These are phyloP conservation scores for Drosophila repleta DNA, from an alignment of 1,140 invertebrate species.

Conservation along the genomic window DNA sequence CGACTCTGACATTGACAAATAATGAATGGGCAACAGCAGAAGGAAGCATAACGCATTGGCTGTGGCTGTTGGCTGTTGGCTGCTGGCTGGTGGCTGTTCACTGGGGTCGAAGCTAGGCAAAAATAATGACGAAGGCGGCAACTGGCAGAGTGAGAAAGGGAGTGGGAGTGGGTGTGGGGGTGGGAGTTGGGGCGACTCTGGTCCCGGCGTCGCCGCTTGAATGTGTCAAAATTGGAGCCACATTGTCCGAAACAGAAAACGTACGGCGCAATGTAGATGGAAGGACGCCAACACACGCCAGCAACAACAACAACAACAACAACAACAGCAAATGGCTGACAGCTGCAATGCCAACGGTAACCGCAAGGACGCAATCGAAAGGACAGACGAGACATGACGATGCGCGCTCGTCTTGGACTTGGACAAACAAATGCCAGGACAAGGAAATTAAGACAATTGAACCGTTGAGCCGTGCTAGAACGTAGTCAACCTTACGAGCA, in stretches of 20 bases:
- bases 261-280: conserved; percentile 51
- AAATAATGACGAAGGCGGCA: conserved; percentile 47
- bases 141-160: neutral
- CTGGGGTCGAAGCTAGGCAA: conserved; percentile 13
- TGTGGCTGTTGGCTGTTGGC: conserved; percentile 1
- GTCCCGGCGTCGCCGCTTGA: conserved; percentile 71
- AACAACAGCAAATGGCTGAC: conserved; percentile 34
- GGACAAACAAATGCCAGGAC: conserved; percentile 75
- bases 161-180: conserved; percentile 1
- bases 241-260: conserved; percentile 81
- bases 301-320: neutral
- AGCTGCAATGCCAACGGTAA: conserved; percentile 70
- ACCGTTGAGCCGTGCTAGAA: conserved; percentile 77
- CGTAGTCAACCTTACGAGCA: conserved; percentile 17
- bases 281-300: neutral
- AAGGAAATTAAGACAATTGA: conserved; percentile 82
- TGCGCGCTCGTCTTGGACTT: conserved; percentile 47
- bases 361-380: conserved; percentile 57
- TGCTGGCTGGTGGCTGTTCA: neutral
- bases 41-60: conserved; percentile 49
- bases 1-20: conserved; percentile 79
- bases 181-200: conserved; percentile 13
- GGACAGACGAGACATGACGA: conserved; percentile 28
- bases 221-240: conserved; percentile 82
- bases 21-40: conserved; percentile 68